Percentiles rank a stretch among this genome's conserved stretches.
Evolutionary conservation across 2,113 vertebrate species (phyloP).

Genomic region (Spilogale gracilis): DNA sequence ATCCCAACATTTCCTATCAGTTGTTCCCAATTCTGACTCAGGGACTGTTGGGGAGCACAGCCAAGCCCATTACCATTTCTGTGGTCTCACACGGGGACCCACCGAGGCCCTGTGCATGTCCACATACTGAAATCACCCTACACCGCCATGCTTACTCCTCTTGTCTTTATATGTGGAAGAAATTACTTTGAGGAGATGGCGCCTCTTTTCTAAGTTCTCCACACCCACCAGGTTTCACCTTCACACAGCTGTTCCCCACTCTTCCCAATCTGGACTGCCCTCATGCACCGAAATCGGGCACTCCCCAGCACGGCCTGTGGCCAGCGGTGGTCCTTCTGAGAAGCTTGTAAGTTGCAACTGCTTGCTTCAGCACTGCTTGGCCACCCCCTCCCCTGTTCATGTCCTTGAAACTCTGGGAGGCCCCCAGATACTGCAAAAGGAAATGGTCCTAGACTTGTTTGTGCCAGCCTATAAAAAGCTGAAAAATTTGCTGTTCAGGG

Average conservation of each 20-base stretch:
- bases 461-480: too few species aligned
- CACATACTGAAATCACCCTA: background rate
- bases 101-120: background rate
- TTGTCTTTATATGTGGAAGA: background rate
- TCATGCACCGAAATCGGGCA: rapidly evolving
- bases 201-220: background rate
- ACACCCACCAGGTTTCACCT: background rate
- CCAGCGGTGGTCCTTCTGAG: background rate
- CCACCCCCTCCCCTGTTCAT: too few species aligned
- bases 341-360: too few species aligned
- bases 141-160: background rate
- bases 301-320: background rate
- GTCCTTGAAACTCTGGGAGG: too few species aligned
- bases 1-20: background rate
- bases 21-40: background rate
- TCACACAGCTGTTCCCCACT: rapidly evolving
- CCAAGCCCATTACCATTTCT: rapidly evolving
- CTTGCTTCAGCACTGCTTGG: too few species aligned
- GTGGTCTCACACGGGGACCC: background rate
- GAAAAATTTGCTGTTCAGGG: too few species aligned
- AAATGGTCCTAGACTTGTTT: too few species aligned
- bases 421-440: too few species aligned
- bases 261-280: background rate
- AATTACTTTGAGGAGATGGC: background rate
- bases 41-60: too few species aligned